phyloP scores from a whole-genome alignment of 2,113 vertebrate species.

The Tretioscincus oriximinensis region DNA sequence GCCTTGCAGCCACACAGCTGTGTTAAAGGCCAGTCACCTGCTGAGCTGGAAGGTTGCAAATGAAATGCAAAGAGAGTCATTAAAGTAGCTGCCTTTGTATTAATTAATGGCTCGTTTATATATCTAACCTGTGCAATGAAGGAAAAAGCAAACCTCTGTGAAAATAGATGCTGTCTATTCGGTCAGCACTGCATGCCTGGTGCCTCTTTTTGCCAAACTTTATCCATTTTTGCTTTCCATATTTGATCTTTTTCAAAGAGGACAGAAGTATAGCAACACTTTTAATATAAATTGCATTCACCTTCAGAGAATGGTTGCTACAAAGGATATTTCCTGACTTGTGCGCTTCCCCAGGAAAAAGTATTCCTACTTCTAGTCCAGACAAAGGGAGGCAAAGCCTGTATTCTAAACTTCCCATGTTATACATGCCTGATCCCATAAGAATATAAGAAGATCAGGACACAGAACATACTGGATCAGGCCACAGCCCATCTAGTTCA shows the following conservation, averaged over 20 bases:
- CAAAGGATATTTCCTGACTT: too few species aligned
- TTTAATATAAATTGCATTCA: neutral
- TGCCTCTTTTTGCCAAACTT: neutral
- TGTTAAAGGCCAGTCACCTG: neutral
- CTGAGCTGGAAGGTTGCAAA: neutral
- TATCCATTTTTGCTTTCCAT: neutral
- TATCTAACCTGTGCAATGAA: neutral
- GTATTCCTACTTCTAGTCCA: too few species aligned
- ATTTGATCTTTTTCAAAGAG: neutral
- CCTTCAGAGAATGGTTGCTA: too few species aligned
- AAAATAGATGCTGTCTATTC: neutral
- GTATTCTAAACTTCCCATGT: too few species aligned
- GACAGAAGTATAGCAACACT: neutral
- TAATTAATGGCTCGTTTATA: slow-evolving; percentile 36
- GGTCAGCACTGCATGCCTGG: neutral
- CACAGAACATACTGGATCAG: too few species aligned
- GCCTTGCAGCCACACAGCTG: neutral
- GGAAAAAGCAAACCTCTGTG: neutral
- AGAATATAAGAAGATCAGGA: too few species aligned
- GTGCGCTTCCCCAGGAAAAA: too few species aligned
- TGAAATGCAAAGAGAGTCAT: neutral
- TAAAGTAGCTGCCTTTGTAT: neutral
- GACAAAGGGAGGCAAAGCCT: too few species aligned
- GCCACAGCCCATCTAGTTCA: too few species aligned
- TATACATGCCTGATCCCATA: too few species aligned